Percentiles rank a stretch among this genome's conserved stretches.
Conservation (phyloP, 2,797 vertebrate species). For the Petrocephalus schoutedeni region DNA sequence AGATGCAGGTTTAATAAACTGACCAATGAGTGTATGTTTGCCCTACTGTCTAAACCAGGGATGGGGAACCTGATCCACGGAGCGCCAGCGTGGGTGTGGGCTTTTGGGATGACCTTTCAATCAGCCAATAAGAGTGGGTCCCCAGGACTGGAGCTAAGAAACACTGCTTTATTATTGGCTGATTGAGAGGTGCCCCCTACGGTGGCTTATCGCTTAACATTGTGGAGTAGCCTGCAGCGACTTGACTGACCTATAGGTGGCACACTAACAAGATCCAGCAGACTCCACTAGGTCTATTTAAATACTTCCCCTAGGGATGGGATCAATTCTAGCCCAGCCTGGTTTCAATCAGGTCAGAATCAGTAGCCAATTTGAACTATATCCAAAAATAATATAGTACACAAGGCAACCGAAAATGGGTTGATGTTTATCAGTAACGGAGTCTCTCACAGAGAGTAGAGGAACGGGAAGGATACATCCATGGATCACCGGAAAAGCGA, state of each 20-base stretch:
- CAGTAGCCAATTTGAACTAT: not conserved
- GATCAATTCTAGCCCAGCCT: not conserved
- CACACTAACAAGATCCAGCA: not conserved
- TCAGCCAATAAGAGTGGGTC: too few species aligned
- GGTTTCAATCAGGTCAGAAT: conserved; percentile 8
- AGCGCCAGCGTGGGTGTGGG: too few species aligned
- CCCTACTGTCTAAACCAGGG: not conserved
- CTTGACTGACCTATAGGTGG: not conserved
- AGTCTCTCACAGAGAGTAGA: not conserved
- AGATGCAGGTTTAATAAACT: not conserved
- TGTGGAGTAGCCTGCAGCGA: not conserved
- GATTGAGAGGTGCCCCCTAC: not conserved
- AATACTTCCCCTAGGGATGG: not conserved
- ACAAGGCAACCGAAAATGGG: not conserved
- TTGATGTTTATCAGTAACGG: not conserved
- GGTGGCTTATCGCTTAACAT: not conserved
- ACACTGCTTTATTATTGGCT: too few species aligned
- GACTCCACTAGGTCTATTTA: not conserved
- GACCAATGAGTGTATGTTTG: not conserved
- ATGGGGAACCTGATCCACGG: too few species aligned
- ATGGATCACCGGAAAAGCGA: conserved; percentile 62
- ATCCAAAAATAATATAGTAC: not conserved
- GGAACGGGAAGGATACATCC: conserved; percentile 64
- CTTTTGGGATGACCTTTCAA: too few species aligned
- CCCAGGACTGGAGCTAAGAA: too few species aligned